Evolutionary conservation across 2,113 vertebrate genomes (phyloP), one percentile per base, ranked within the genome.

Genomic region (Pygoscelis adeliae): DNA sequence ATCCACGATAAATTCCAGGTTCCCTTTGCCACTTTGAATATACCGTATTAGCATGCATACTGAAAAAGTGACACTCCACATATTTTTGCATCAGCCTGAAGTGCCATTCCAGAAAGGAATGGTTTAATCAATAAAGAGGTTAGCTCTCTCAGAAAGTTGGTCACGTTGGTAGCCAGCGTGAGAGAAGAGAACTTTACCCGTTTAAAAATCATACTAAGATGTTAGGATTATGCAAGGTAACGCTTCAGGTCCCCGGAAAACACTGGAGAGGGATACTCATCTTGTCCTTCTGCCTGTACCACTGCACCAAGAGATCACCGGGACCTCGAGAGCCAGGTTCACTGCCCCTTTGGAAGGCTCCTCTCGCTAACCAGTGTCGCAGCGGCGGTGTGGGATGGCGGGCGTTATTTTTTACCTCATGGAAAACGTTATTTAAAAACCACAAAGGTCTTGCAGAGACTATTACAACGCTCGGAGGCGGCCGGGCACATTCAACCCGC

Each of bases 1-100:
- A 70, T 3, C 15, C 22, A 36, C 38, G 17, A 13, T 7, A 34
- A 82, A 66, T 15, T 23, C 44, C 19, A 32, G 11, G 36, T 25
- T 81, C 32, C 20, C 18, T 46, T 49, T n/a, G 12, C 13, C 9
- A 22, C 16, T 71, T 6, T 20, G 22, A 65, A 16, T 7, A 2
- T 2, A 26, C 3, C 2, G 0, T 5, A 7, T 19, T 3, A 47
- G 29, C 13, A 17, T 0, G 2, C 2, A 3, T 1, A 1, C 20
- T 30, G 25, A 9, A 38, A 10, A 42, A 63, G 4, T 1, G 3
- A 13, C 7, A 19, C 6, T 29, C 10, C 6, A 13, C 3, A 0
- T 2, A 8, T 27, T 22, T 52, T 16, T 47, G 30, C 32, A 50
- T 5, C 38, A 34, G 19, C 22, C 32, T 22, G 25, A 83, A 10